Conservation (phyloP, 1,140 invertebrate species). For the Parasteatoda tepidariorum region DNA sequence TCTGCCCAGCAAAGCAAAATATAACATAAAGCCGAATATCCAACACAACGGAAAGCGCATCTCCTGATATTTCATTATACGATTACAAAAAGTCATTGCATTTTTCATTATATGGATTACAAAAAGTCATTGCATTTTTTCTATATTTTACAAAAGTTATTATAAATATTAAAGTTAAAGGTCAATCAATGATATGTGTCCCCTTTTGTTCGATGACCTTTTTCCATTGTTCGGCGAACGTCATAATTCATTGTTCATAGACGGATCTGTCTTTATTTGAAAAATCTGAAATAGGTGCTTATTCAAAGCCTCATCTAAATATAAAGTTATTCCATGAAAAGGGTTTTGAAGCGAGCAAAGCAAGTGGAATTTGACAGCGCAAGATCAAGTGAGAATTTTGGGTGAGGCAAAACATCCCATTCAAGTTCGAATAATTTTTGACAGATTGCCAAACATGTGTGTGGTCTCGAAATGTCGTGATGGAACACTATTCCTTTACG, state of each 20-base stretch:
- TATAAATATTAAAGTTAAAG: too few relatives aligned
- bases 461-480: conserved; percentile 65
- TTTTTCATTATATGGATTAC: too few relatives aligned
- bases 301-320: background rate
- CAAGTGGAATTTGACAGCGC: conserved; percentile 68
- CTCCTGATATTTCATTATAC: too few relatives aligned
- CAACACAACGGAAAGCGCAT: too few relatives aligned
- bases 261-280: background rate
- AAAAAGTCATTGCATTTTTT: too few relatives aligned
- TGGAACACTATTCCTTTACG: conserved; percentile 18
- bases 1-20: too few relatives aligned
- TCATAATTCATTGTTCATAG: background rate
- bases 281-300: background rate
- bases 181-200: conserved; percentile 4
- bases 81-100: too few relatives aligned
- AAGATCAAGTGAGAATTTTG: conserved; percentile 69
- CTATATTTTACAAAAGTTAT: too few relatives aligned
- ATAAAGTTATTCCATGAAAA: conserved; percentile 6
- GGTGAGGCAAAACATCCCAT: conserved; percentile 70
- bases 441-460: conserved; percentile 18
- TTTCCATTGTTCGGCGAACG: too few relatives aligned
- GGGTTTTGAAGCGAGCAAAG: conserved; percentile 62
- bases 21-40: too few relatives aligned
- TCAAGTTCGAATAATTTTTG: conserved; percentile 66
- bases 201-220: background rate